These are phyloP conservation scores for Takifugu ocellatus DNA, from an alignment of 2,797 vertebrate species.

Conservation along the genomic window DNA sequence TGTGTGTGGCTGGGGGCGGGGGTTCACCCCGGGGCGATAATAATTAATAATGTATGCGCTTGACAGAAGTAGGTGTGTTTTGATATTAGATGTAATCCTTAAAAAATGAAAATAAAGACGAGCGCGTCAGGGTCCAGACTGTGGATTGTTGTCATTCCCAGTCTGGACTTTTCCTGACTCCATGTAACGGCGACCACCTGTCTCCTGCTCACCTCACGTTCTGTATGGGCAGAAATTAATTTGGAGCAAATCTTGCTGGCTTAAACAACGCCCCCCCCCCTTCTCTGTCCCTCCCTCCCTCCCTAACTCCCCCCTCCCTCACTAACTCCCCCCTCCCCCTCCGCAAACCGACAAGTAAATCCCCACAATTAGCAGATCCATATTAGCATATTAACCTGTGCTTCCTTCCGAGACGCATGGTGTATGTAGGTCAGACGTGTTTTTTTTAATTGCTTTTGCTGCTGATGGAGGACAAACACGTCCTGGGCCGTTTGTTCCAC, in stretches of 20 bases:
- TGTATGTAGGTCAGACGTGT: conserved; percentile 79
- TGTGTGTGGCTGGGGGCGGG: not conserved
- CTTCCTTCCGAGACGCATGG: conserved; percentile 62
- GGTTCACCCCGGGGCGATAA: conserved; percentile 42
- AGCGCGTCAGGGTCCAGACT: not conserved
- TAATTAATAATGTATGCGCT: conserved; percentile 44
- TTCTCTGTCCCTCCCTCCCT: not conserved
- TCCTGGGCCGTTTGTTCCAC: conserved; percentile 54
- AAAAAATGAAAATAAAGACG: not conserved
- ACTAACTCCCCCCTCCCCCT: too few species aligned
- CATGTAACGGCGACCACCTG: conserved; percentile 65
- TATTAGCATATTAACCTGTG: conserved; percentile 81
- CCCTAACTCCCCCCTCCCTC: too few species aligned
- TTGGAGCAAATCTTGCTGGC: conserved; percentile 69
- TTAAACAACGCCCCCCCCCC: conserved; percentile 53
- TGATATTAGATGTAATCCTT: conserved; percentile 23
- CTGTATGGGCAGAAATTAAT: conserved; percentile 71
- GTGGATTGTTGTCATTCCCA: not conserved
- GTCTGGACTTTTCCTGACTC: conserved; percentile 16
- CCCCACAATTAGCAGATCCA: conserved; percentile 75
- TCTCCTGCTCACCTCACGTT: conserved; percentile 66
- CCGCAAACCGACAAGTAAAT: conserved; percentile 67
- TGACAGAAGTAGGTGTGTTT: conserved; percentile 27
- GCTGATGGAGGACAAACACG: conserved; percentile 64
- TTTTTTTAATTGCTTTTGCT: conserved; percentile 71